Evolutionary conservation across 53 echinoderm and acorn worm genomes (phyloP), one percentile per base, ranked within the genome.

Genomic region (Crossaster papposus): DNA sequence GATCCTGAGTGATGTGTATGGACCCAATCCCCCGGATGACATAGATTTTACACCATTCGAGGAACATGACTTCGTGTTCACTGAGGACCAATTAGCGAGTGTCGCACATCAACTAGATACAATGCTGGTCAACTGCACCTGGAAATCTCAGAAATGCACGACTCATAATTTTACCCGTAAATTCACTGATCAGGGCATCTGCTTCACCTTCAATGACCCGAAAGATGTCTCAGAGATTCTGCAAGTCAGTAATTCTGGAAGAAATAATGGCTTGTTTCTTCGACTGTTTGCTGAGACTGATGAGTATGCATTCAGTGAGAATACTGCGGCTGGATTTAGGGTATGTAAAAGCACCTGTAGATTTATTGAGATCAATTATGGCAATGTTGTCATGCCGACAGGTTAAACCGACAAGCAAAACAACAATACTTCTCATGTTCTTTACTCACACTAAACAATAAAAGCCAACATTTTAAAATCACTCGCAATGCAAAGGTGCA

Each of bases 181-280:
- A 13, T 79, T 95, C 15, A 95, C 95, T 8, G 95, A 95, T 65
- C 91, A 89, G 12, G 95, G 95, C 33, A 68, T 94, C 28, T 94
- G 94, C 75, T 94, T 88, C 54, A 90, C 94, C 1, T 94, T 92
- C 52, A 94, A 94, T 73, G 83, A 89, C 37, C 81, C 72, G 15
- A 30, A 36, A 28, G 81, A 92, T 36, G 70, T 30, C n/a, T 2
- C 80, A 8, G 51, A 82, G 22, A 65, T 79, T 0, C 35, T 94
- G 17, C 22, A 62, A 3, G 91, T 90, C 2, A 38, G 76, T 1
- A 90, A 94, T 36, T 44, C 90, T 35, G 95, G 95, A 23, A 94
- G 92, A 64, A 65, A 77, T 20, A 35, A 92, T 34, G 94, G 94
- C 2, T 70, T 94, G 88, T 28, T 51, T 32, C 35, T 94, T n/a